A percentile compares a stretch with the other conserved stretches of the same genome.
Conservation (phyloP, 2,113 vertebrate species). For the Gopherus flavomarginatus region DNA sequence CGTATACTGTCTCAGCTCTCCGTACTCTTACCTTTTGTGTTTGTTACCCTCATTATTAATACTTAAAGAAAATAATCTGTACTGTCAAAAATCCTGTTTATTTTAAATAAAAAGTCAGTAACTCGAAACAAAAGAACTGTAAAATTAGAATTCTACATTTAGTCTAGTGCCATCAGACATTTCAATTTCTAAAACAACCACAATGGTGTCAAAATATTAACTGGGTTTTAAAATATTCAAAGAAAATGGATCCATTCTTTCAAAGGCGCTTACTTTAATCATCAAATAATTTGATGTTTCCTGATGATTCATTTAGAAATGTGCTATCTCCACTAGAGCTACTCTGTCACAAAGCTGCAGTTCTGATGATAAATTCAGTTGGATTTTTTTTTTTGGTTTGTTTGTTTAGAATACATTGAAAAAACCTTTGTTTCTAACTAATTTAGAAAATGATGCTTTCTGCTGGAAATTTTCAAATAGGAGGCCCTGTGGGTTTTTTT, state of each 20-base stretch:
- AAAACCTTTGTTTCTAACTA: constrained; percentile 10
- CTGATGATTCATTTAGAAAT: constrained; percentile 11
- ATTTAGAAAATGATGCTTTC: constrained; percentile 53
- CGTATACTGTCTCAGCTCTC: background rate
- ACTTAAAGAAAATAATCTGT: background rate
- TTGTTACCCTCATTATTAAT: background rate
- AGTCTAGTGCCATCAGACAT: background rate
- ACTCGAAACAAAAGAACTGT: background rate
- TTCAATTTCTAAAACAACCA: background rate
- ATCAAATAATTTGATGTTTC: constrained; percentile 30
- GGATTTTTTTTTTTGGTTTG: constrained; percentile 26
- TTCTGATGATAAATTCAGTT: constrained; percentile 42
- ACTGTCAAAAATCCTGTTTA: background rate
- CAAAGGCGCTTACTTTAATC: background rate
- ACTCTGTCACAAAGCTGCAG: background rate
- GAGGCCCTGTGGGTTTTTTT: constrained; percentile 12
- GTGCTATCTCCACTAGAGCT: constrained; percentile 31
- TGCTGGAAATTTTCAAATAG: constrained; percentile 55
- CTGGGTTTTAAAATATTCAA: background rate
- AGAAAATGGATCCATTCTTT: background rate
- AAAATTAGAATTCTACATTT: background rate
- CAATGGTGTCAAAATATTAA: background rate
- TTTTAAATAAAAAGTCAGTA: background rate
- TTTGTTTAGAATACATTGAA: constrained; percentile 24
- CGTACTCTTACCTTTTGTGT: background rate